Percentiles rank a stretch among this genome's conserved stretches.
Evolutionary conservation across 2,113 vertebrate genomes (phyloP).

Genomic region (Eptesicus fuscus): DNA sequence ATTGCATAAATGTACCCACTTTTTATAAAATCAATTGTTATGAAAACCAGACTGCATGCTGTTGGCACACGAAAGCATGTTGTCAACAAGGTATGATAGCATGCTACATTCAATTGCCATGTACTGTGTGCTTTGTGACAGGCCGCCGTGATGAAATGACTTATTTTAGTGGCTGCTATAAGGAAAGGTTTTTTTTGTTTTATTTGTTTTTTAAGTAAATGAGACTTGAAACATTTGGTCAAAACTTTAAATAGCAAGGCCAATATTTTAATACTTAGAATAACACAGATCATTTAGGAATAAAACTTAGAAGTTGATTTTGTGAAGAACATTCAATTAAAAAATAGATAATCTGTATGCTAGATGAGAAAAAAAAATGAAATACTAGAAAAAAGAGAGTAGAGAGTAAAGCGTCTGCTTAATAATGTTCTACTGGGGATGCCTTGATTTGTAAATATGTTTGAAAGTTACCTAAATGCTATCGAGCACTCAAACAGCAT

Average conservation of each 20-base stretch:
- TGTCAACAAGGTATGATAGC: background rate
- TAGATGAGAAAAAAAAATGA: slow-evolving; percentile 42
- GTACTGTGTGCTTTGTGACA: background rate
- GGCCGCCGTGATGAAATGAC: background rate
- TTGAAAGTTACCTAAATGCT: background rate
- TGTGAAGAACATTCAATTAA: slow-evolving; percentile 14
- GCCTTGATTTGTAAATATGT: background rate
- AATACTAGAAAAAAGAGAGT: background rate
- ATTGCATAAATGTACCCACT: background rate
- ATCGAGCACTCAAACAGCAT: background rate
- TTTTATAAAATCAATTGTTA: slow-evolving; percentile 29
- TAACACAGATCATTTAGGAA: background rate
- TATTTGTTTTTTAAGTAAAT: background rate
- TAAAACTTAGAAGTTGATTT: background rate
- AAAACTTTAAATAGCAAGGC: background rate
- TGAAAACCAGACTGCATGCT: background rate
- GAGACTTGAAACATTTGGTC: background rate
- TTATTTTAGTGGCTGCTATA: background rate
- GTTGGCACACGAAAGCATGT: background rate
- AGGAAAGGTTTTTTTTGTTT: background rate
- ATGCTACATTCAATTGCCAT: background rate
- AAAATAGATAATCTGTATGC: background rate
- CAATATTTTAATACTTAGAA: background rate
- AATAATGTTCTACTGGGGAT: background rate
- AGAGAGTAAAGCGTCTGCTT: background rate